Conservation (phyloP, 1,140 invertebrate species). For the Drosophila suzukii region DNA sequence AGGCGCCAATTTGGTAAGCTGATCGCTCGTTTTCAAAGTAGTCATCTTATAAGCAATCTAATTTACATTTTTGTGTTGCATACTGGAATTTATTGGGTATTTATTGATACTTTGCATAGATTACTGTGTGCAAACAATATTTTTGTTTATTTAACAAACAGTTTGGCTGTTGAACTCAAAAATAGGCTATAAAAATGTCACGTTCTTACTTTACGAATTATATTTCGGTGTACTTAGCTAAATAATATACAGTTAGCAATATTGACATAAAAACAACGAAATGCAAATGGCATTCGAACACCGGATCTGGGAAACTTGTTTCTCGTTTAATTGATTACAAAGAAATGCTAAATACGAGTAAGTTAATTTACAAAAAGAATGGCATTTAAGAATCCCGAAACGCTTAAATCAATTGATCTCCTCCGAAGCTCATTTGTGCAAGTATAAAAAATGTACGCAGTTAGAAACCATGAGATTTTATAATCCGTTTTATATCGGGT, state of each 20-base stretch:
- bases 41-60: conserved; percentile 24
- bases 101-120: conserved; percentile 25
- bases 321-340: conserved; percentile 36
- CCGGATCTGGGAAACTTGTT: conserved; percentile 46
- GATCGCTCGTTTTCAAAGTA: conserved; percentile 14
- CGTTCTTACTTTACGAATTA: conserved; percentile 2
- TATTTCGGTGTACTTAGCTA: conserved; percentile 16
- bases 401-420: conserved; percentile 38
- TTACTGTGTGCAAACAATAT: conserved; percentile 11
- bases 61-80: conserved; percentile 28
- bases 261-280: conserved; percentile 28
- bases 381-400: conserved; percentile 30
- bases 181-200: conserved; percentile 19
- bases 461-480: conserved; percentile 30
- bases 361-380: conserved; percentile 31
- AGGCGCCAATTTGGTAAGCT: conserved; percentile 27
- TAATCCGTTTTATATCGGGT: conserved; percentile 25
- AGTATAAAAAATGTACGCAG: conserved; percentile 35
- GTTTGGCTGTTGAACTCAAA: neutral
- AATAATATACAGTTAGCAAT: conserved; percentile 45
- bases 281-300: conserved; percentile 40
- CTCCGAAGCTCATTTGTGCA: conserved; percentile 16
- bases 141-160: neutral
- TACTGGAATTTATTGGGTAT: neutral
- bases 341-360: conserved; percentile 26